phyloP scores from a whole-genome alignment of 1,140 invertebrate species.

The Procambarus clarkii region DNA sequence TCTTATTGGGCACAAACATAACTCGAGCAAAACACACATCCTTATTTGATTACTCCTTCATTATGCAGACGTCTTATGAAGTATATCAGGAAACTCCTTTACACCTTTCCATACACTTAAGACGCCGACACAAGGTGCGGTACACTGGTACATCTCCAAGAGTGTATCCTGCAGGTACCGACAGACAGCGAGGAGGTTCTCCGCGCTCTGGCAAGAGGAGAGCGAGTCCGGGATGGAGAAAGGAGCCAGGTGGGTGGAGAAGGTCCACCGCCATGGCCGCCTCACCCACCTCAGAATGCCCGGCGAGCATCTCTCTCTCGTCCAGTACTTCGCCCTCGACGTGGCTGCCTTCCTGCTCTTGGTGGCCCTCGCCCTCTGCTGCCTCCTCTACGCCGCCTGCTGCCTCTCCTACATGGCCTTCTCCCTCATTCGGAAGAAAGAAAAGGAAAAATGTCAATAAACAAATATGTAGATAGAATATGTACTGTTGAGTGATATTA shows the following conservation, averaged over 20 bases:
- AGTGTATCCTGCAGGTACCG: conserved; percentile 38
- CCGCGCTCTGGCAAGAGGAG: conserved; percentile 57
- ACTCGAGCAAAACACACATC: too few relatives aligned
- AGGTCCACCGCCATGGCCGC: conserved; percentile 17
- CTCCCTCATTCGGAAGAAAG: neutral
- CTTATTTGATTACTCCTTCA: too few relatives aligned
- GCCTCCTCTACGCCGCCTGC: neutral
- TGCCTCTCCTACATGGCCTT: neutral
- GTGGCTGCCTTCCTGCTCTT: conserved; percentile 7
- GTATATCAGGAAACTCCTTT: too few relatives aligned
- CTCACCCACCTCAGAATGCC: conserved; percentile 59
- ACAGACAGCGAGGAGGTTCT: conserved; percentile 37
- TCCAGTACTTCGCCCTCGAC: conserved; percentile 61
- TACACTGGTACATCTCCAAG: too few relatives aligned
- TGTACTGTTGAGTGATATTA: too few relatives aligned
- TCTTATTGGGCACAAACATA: too few relatives aligned
- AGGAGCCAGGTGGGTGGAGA: conserved; percentile 46
- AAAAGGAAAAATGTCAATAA: neutral
- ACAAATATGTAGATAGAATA: too few relatives aligned
- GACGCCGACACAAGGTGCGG: too few relatives aligned
- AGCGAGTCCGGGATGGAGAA: conserved; percentile 22
- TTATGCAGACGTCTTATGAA: too few relatives aligned
- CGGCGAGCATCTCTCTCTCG: conserved; percentile 36
- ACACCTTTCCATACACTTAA: too few relatives aligned
- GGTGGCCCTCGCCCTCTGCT: neutral